These are phyloP conservation scores for Caenorhabditis imperialis DNA, from an alignment of 2,888 invertebrate genomes.

Conservation along the genomic window DNA sequence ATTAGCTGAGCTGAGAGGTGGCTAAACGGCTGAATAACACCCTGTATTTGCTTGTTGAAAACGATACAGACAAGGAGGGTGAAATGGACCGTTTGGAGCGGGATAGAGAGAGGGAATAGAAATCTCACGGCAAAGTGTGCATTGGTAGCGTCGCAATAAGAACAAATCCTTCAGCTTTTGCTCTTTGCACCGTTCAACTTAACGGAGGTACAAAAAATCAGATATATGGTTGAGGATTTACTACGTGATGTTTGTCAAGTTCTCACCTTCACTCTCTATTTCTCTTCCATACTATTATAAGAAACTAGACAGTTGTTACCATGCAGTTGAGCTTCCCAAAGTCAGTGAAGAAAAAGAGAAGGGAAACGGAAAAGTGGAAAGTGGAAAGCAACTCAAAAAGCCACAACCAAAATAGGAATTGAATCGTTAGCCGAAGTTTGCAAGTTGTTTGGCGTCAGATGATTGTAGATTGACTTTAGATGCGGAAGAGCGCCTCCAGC, in stretches of 20 bases:
- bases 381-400: background rate
- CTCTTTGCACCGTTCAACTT: constrained; percentile 48
- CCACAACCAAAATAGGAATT: constrained; percentile 2
- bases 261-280: background rate
- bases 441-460: constrained; percentile 30
- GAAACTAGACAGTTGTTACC: no score
- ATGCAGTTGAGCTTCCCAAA: no score
- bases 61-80: constrained; percentile 36
- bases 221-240: constrained; percentile 8
- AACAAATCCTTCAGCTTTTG: constrained; percentile 45
- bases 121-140: constrained; percentile 42
- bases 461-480: constrained; percentile 40
- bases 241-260: background rate
- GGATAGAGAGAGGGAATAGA: constrained; percentile 9
- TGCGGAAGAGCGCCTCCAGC: background rate
- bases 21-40: constrained; percentile 45
- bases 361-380: no score
- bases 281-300: no score
- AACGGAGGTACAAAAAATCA: constrained; percentile 41
- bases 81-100: background rate
- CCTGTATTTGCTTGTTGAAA: constrained; percentile 50
- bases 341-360: no score
- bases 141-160: constrained; percentile 31
- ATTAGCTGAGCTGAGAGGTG: constrained; percentile 31
- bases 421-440: constrained; percentile 8